Conservation (phyloP, 2,888 invertebrate species). For the Machimus atricapillus region DNA sequence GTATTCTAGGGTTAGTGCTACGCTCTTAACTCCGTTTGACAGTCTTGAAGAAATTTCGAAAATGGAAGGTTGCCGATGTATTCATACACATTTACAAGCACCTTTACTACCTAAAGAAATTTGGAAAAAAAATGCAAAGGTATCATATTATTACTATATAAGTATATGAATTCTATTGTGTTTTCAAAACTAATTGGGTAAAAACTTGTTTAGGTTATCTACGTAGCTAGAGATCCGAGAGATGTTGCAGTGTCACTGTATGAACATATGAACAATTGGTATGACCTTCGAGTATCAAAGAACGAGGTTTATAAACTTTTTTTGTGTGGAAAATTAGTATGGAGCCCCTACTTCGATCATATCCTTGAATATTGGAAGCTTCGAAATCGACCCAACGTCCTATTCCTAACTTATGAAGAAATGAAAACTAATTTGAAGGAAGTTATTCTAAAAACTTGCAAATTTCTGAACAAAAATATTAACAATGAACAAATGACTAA, state of each 20-base stretch:
- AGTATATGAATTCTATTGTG: slow-evolving; percentile 44
- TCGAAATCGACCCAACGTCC: neutral
- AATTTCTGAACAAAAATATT: neutral
- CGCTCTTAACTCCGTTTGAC: neutral
- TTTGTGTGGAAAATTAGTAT: neutral
- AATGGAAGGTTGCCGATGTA: slow-evolving; percentile 51
- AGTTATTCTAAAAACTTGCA: neutral
- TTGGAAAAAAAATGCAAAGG: slow-evolving; percentile 58
- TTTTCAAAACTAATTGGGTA: neutral
- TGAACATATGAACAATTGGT: neutral
- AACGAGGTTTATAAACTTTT: neutral
- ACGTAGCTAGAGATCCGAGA: neutral
- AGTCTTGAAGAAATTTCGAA: neutral
- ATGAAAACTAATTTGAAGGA: neutral
- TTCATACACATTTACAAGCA: slow-evolving; percentile 58
- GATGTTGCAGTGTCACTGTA: neutral
- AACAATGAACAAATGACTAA: neutral
- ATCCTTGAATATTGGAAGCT: neutral
- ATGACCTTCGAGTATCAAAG: neutral
- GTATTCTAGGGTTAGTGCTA: neutral
- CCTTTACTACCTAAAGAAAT: slow-evolving; percentile 56
- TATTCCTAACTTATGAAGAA: neutral
- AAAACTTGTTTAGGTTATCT: neutral
- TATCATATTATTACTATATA: too few species aligned
- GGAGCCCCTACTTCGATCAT: neutral